These are phyloP conservation scores for Indicator maculatus DNA, from an alignment of 2,113 vertebrate genomes.

Conservation along the genomic window DNA sequence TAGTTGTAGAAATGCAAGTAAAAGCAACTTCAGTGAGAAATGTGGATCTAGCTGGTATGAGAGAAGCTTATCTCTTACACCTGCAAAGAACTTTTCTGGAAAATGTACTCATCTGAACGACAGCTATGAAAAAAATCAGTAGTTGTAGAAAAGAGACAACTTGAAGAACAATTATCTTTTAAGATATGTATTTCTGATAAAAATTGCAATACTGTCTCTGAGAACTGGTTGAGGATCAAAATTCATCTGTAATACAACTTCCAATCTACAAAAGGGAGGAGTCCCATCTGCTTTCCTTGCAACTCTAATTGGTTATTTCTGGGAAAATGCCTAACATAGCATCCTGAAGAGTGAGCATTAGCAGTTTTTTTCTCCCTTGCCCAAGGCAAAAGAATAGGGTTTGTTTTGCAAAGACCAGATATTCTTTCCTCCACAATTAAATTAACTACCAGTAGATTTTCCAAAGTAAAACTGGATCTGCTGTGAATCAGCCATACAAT, in stretches of 20 bases:
- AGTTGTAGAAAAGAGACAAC: not conserved
- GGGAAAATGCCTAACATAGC: accelerated
- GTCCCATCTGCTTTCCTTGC: not conserved
- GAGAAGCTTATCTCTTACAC: not conserved
- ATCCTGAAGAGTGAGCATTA: not conserved
- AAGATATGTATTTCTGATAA: not conserved
- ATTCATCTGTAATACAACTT: not conserved
- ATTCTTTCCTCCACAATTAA: not conserved
- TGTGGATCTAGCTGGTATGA: not conserved
- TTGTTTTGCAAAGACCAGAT: accelerated
- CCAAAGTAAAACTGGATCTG: not conserved
- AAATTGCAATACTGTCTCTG: not conserved
- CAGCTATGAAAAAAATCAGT: not conserved
- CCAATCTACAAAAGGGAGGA: not conserved
- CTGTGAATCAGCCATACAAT: not conserved
- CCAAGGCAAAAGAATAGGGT: not conserved
- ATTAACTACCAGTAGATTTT: not conserved
- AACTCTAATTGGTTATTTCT: not conserved
- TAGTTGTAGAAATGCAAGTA: not conserved
- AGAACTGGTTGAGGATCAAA: not conserved
- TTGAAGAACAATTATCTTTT: not conserved
- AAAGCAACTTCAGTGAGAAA: not conserved
- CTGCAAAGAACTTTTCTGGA: not conserved
- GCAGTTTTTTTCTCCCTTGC: not conserved
- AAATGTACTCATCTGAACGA: not conserved